These are phyloP conservation scores for Brachionus sp. DNA, from an alignment of 1,140 invertebrate genomes.

Conservation along the genomic window DNA sequence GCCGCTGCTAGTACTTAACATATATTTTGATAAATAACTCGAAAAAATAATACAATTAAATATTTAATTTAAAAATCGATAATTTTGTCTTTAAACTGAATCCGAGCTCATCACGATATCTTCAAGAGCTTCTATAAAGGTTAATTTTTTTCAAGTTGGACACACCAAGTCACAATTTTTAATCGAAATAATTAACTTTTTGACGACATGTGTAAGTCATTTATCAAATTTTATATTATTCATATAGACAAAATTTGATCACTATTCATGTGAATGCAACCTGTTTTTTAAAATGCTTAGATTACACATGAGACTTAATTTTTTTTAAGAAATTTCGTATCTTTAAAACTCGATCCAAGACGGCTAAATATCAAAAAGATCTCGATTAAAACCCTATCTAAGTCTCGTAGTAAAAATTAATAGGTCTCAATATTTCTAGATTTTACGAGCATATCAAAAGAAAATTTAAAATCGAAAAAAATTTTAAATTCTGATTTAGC, in stretches of 20 bases:
- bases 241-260: not conserved
- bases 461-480: too few species aligned
- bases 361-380: not conserved
- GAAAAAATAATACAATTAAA: not conserved
- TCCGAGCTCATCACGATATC: not conserved
- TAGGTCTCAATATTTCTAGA: too few species aligned
- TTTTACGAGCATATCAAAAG: too few species aligned
- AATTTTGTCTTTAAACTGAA: not conserved
- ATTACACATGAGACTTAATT: not conserved
- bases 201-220: not conserved
- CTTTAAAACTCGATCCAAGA: not conserved
- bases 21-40: not conserved
- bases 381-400: not conserved
- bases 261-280: not conserved
- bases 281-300: not conserved
- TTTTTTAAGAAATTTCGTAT: not conserved
- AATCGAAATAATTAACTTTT: not conserved
- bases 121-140: not conserved
- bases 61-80: not conserved
- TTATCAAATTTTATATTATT: not conserved
- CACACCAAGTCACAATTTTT: not conserved
- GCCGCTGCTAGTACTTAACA: not conserved
- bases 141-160: slow-evolving; percentile 3
- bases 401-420: too few species aligned
- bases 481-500: too few species aligned